Percentiles rank a stretch among this genome's conserved stretches.
Evolutionary conservation across 2,113 vertebrate genomes (phyloP).

Genomic region (Malurus melanocephalus): DNA sequence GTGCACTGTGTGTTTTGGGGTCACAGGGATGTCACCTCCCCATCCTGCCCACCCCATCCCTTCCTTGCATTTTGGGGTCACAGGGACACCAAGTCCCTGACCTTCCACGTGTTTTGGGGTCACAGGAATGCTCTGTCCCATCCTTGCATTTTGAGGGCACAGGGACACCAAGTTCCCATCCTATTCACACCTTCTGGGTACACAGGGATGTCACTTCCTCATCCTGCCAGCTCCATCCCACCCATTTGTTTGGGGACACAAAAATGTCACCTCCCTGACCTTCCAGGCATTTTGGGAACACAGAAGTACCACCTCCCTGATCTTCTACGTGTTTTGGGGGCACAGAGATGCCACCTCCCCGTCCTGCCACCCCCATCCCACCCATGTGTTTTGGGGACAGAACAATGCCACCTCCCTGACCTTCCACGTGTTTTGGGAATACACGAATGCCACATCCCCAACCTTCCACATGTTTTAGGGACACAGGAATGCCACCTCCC

Average conservation of each 20-base stretch:
- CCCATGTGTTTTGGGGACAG: not conserved
- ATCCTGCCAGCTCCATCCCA: not conserved
- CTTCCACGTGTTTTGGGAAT: rapidly evolving
- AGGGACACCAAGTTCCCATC: too few relatives aligned
- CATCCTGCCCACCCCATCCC: not conserved
- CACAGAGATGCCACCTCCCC: too few relatives aligned
- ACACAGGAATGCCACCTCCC: not conserved
- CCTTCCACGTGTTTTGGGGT: rapidly evolving
- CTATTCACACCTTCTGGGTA: rapidly evolving
- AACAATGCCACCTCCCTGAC: rapidly evolving
- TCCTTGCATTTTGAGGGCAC: not conserved
- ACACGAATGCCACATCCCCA: not conserved
- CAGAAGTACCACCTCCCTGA: rapidly evolving
- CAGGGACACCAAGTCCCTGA: too few relatives aligned
- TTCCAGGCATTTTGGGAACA: not conserved
- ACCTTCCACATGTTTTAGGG: too few relatives aligned
- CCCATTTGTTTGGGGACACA: not conserved
- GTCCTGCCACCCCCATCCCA: rapidly evolving
- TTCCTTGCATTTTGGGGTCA: rapidly evolving
- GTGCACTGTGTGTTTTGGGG: rapidly evolving
- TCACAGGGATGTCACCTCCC: rapidly evolving
- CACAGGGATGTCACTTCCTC: not conserved
- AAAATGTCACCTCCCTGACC: too few relatives aligned
- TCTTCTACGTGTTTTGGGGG: rapidly evolving
- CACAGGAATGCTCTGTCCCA: not conserved